phyloP scores from a whole-genome alignment of 2,888 invertebrate genomes.

The Germaria angustata region DNA sequence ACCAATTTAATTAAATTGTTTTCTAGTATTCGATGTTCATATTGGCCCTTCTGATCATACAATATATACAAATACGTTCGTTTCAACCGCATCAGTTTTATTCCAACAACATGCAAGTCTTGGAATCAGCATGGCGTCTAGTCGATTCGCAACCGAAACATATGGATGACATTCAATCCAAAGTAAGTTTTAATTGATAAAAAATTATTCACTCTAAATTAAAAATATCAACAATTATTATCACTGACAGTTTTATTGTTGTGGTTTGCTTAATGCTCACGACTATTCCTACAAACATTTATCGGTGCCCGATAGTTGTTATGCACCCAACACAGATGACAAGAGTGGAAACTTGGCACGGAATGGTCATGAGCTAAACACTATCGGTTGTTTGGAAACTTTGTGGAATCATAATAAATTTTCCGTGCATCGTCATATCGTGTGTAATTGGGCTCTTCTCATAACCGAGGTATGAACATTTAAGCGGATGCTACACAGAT shows the following conservation, averaged over 20 bases:
- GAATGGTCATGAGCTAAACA: slow-evolving; percentile 53
- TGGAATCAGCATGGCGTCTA: slow-evolving; percentile 73
- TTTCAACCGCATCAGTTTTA: slow-evolving; percentile 71
- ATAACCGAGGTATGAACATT: slow-evolving; percentile 64
- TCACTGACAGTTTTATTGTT: slow-evolving; percentile 70
- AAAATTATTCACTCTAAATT: neutral
- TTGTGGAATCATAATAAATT: slow-evolving; percentile 68
- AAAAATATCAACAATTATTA: neutral
- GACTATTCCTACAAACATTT: slow-evolving; percentile 72
- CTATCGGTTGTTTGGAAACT: slow-evolving; percentile 72
- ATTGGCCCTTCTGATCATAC: slow-evolving; percentile 72
- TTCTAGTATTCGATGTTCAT: slow-evolving; percentile 74
- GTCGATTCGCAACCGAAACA: slow-evolving; percentile 69
- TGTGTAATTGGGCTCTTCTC: slow-evolving; percentile 72
- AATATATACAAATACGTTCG: slow-evolving; percentile 74
- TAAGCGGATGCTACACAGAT: too few species aligned
- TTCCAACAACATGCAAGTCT: slow-evolving; percentile 68
- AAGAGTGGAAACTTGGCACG: neutral
- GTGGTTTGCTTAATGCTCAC: slow-evolving; percentile 70
- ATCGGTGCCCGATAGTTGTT: slow-evolving; percentile 72
- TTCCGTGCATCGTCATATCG: slow-evolving; percentile 72
- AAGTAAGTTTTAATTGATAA: slow-evolving; percentile 24
- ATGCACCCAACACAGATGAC: slow-evolving; percentile 59
- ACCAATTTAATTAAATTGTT: too few species aligned
- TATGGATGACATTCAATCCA: slow-evolving; percentile 69